These are phyloP conservation scores for Eristalis arbustorum DNA, from an alignment of 2,888 invertebrate genomes.

Conservation along the genomic window DNA sequence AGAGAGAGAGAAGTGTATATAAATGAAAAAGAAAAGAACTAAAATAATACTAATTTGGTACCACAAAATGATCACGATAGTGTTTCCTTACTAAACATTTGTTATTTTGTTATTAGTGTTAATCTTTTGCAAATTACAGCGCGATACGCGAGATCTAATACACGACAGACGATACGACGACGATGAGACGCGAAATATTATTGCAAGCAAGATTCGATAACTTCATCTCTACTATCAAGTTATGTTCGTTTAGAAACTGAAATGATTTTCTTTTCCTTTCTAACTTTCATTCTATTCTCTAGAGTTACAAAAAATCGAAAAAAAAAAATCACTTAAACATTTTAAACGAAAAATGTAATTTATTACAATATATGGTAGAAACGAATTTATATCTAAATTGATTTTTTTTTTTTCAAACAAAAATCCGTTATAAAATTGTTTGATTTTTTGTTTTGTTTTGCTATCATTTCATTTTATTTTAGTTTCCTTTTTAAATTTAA, in stretches of 20 bases:
- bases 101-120: constrained; percentile 26
- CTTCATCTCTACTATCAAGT: constrained; percentile 63
- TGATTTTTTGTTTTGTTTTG: constrained; percentile 66
- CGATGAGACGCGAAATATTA: constrained; percentile 45
- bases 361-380: constrained; percentile 57
- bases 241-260: not conserved
- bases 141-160: constrained; percentile 61
- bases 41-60: constrained; percentile 70
- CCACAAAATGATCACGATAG: constrained; percentile 67
- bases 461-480: not conserved
- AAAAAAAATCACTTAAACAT: constrained; percentile 27
- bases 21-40: constrained; percentile 36
- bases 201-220: constrained; percentile 63
- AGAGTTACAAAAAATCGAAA: constrained; percentile 25
- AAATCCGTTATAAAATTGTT: constrained; percentile 72
- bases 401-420: constrained; percentile 37
- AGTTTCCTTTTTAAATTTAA: constrained; percentile 71
- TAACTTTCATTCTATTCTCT: constrained; percentile 33
- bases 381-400: constrained; percentile 58
- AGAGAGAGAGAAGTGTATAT: no score
- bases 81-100: constrained; percentile 42
- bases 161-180: constrained; percentile 58
- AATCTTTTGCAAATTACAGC: constrained; percentile 46
- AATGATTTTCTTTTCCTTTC: not conserved
- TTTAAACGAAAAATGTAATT: not conserved